Evolutionary conservation across 2,888 invertebrate species (phyloP).

Genomic region (Amphipyra tragopoginis): DNA sequence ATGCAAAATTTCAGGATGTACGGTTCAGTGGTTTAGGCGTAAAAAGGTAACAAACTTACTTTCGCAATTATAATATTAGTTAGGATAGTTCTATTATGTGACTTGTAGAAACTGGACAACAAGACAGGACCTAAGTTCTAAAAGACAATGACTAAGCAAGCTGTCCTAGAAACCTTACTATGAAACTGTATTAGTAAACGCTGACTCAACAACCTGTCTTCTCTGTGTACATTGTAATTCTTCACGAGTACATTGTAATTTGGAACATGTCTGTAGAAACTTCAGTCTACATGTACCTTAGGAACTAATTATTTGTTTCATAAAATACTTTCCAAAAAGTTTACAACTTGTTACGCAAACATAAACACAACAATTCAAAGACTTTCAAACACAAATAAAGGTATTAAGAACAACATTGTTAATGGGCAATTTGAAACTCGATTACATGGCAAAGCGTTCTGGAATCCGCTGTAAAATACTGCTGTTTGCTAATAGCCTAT

Average conservation of each 20-base stretch:
- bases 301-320: no score
- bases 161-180: not conserved
- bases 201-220: not conserved
- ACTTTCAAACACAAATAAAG: slow-evolving; percentile 43
- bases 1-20: no score
- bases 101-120: no score
- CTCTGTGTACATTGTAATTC: no score
- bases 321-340: not conserved
- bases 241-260: not conserved
- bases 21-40: no score
- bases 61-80: no score
- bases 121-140: not conserved
- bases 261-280: not conserved
- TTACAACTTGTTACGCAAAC: not conserved
- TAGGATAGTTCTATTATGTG: no score
- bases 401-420: slow-evolving; percentile 49
- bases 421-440: slow-evolving; percentile 54
- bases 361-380: not conserved
- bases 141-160: not conserved
- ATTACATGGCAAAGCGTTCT: slow-evolving; percentile 52
- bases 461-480: slow-evolving; percentile 60
- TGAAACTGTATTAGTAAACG: not conserved
- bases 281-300: no score
- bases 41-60: no score
- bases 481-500: slow-evolving; percentile 48